Evolutionary conservation across 2,888 invertebrate genomes (phyloP), one percentile per base, ranked within the genome.

Genomic region (Unio delphinus): DNA sequence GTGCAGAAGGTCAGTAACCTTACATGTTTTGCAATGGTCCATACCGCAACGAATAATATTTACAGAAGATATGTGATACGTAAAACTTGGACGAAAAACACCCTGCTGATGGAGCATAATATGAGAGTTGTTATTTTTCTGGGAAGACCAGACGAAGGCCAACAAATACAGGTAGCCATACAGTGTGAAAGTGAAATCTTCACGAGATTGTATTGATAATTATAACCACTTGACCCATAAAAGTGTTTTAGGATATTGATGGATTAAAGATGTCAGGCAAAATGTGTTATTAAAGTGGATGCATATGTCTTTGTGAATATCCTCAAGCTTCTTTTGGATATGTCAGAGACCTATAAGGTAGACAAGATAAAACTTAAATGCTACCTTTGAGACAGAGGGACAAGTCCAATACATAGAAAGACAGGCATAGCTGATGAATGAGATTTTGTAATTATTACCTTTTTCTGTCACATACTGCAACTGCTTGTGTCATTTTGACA

Each of bases 391-490:
- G 63, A 63, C 0, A 70, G 70, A 23, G 76, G 77, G 17, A 80
- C 80, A 11, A 81, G 80, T 64, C 77, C 76, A 1, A 81, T 83
- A 45, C 62, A 73, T 17, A 69, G 82, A 1, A 56, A 64, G 15
- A 73, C 69, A 11, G 65, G 75, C 20, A 81, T 78, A 30, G 80
- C 83, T 2, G 63, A 72, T 18, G 76, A 74, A 0, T 75, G 80
- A 63, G 74, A 81, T 60, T 83, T 83, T 66, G 75, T 72, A 54
- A 78, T 78, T 23, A 77, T 75, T 65, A 77, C 71, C 23, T 61
- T 83, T 79, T 64, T 87, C 88, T 0, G 74, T 79, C 20, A 73
- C 80, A 23, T 86, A 87, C 70, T 88, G 88, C 68, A 85, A 86
- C 62, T 87, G 87, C 1, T 80, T 83, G 79, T 18, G 86, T 82